Conservation (phyloP, 2,113 vertebrate genomes). For the Oophaga pumilio region DNA sequence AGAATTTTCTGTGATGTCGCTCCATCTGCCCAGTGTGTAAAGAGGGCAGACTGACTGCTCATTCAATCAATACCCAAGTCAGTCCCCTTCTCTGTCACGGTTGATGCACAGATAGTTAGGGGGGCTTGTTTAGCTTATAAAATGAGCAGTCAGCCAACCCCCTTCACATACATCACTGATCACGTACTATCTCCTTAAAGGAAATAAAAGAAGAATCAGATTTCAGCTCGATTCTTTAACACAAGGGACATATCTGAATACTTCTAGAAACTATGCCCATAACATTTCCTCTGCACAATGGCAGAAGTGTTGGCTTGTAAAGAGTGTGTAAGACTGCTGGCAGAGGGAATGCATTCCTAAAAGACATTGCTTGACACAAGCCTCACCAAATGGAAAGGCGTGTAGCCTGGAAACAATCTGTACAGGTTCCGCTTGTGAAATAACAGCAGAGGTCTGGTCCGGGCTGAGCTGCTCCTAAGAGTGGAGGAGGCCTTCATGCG, state of each 20-base stretch:
- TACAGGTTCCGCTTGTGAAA: slow-evolving; percentile 88
- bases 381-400: neutral
- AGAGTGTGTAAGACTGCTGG: slow-evolving; percentile 6
- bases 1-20: no score
- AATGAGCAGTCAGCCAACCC: no score
- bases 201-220: neutral
- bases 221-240: neutral
- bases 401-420: slow-evolving; percentile 67
- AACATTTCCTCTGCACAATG: neutral
- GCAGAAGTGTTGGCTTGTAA: slow-evolving; percentile 2
- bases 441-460: slow-evolving; percentile 83
- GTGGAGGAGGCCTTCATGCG: slow-evolving; percentile 69
- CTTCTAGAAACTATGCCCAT: neutral
- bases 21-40: no score
- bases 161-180: no score
- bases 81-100: no score
- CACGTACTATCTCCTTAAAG: no score
- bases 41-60: no score
- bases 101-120: no score
- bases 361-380: neutral
- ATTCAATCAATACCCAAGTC: no score
- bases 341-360: slow-evolving; percentile 9
- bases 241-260: neutral
- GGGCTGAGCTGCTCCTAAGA: slow-evolving; percentile 77
- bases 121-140: no score